Base-by-base conservation (phyloP, 2,888 invertebrate genomes). In the Tinea semifulvella region DNA sequence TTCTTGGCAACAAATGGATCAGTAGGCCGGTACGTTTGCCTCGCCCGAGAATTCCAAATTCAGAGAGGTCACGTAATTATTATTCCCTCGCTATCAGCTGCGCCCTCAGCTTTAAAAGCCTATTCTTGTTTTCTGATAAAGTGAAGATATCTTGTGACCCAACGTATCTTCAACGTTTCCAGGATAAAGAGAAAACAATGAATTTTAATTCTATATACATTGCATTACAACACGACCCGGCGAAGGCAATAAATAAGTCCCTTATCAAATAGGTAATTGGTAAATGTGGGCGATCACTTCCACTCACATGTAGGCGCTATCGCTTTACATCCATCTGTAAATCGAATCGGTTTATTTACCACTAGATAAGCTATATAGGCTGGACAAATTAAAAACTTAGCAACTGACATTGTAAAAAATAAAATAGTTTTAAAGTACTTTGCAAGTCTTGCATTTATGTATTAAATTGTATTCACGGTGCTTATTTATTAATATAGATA, bases 241-340 rank as follows among this genome's bases (percentile, higher is more conserved):
- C 52, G 55, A 59, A 57, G 59, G 48, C 63, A 69, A 64, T 77
- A 77, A 77, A 79, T 76, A 74, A 68, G 61, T 59, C 63, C 57
- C 72, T 79, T 80, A 80, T 79, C 79, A 66, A 63, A 68, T 69
- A 65, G 68, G 74, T 77, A 79, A 80, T 80, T 76, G 75, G 67
- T 66, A 60, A 42, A 71, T 76, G 68, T 72, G 70, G 75, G 68
- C 63, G 68, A 71, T 68, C 63, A 67, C 61, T 66, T 57, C 66
- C 57, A 63, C 64, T 47, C 60, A 58, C 7, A 31, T 31, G 25
- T 16, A 36, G 25, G 17, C 35, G 11, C 35, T 35, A 36, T 36
- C 36, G 18, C 3, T 18, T 18, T 6, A 36, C 18, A 36, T 18
- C 2, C 10, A 36, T 36, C 35, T 35, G 14, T 13, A 35, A 35